Conservation (phyloP, 2,888 invertebrate genomes). For the Pteria penguin region DNA sequence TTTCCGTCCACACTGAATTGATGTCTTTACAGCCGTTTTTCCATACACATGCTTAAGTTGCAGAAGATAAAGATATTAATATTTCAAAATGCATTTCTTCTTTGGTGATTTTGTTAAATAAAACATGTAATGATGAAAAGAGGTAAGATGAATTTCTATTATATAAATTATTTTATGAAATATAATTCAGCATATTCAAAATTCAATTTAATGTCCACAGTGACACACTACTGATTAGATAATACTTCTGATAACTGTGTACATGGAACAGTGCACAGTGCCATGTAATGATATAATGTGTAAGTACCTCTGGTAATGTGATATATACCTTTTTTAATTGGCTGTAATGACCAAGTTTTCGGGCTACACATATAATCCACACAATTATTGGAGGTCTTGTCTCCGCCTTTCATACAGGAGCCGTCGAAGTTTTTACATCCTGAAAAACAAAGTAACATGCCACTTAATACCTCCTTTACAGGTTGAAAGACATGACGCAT, state of each 20-base stretch:
- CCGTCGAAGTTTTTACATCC: constrained; percentile 31
- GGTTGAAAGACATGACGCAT: background rate
- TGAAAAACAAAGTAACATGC: background rate
- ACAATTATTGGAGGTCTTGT: constrained; percentile 16
- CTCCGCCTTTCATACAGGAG: constrained; percentile 27
- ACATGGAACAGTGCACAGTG: too few species aligned
- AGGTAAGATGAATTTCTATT: too few species aligned
- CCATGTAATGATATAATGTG: too few species aligned
- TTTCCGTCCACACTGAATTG: constrained; percentile 32
- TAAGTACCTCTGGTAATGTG: too few species aligned
- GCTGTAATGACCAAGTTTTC: constrained; percentile 12
- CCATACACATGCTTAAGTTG: constrained; percentile 26
- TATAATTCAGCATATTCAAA: too few species aligned
- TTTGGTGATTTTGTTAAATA: too few species aligned
- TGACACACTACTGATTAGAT: too few species aligned
- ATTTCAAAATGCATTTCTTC: background rate
- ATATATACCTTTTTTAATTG: constrained; percentile 28
- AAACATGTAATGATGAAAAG: too few species aligned
- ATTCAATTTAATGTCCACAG: too few species aligned
- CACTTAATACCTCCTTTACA: background rate
- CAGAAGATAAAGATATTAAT: background rate
- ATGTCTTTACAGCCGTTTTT: constrained; percentile 30
- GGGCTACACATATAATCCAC: constrained; percentile 31
- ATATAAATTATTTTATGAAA: too few species aligned
- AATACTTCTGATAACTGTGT: too few species aligned